Evolutionary conservation across 1,140 invertebrate species (phyloP).

Genomic region (Drosophila pectinifera): DNA sequence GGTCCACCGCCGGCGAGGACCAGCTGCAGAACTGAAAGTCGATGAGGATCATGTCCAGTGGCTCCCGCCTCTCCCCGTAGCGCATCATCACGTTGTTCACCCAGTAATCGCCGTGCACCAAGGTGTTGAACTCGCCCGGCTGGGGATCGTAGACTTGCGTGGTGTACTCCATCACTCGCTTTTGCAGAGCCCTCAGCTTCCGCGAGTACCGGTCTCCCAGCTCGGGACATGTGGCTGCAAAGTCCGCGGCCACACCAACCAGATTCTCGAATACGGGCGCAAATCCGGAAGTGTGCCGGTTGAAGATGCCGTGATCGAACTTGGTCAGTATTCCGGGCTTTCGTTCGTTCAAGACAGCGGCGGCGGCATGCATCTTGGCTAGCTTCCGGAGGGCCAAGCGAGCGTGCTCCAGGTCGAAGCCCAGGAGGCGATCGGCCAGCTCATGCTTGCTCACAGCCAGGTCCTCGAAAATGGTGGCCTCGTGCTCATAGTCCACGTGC

Average conservation of each 20-base stretch:
- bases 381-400: constrained; percentile 85
- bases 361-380: constrained; percentile 87
- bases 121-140: constrained; percentile 86
- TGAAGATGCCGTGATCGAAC: constrained; percentile 73
- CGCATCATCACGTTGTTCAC: constrained; percentile 88
- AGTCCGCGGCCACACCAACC: constrained; percentile 40
- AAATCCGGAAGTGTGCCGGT: constrained; percentile 64
- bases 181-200: constrained; percentile 55
- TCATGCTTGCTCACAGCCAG: constrained; percentile 85
- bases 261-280: constrained; percentile 58
- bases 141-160: constrained; percentile 65
- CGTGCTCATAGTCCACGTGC: constrained; percentile 75
- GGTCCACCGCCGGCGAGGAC: constrained; percentile 74
- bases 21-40: constrained; percentile 81
- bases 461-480: constrained; percentile 86
- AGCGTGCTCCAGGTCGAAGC: constrained; percentile 86
- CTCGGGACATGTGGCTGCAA: constrained; percentile 41
- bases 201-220: constrained; percentile 47
- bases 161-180: constrained; percentile 67
- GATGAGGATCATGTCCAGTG: constrained; percentile 85
- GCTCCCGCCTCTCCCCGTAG: constrained; percentile 85
- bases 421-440: constrained; percentile 86
- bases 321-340: constrained; percentile 54
- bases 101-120: constrained; percentile 89
- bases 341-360: constrained; percentile 74